Evolutionary conservation across 2,797 vertebrate genomes (phyloP), one percentile per base, ranked within the genome.

Genomic region (Pelodytes ibericus): DNA sequence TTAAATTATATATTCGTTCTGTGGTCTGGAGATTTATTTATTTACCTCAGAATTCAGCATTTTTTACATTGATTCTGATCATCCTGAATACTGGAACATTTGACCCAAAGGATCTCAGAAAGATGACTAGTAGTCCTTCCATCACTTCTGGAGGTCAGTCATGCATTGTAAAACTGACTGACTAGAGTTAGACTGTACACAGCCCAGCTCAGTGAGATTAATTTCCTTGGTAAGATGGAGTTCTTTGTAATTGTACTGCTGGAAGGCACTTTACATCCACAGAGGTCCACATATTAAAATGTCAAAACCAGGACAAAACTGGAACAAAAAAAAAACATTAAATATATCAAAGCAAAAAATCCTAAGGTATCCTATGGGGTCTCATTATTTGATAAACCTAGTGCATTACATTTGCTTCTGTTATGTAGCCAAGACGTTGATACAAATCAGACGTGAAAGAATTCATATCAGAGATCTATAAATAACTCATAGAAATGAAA

Each of bases 361-460:
- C 29, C 25, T 16, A 25, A 20, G 29, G 22, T 36, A 29, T 36
- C 33, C 33, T 25, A 25, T 63, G 60, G 18, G 33, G 30, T 63
- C 33, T 63, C 60, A 63, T 63, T 63, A 39, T 63, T 63, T 39
- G 33, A 63, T 63, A 63, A 63, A 39, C 33, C 27, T 18, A n/a
- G 10, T 33, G 16, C 16, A n/a, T n/a, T 61, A 44, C 7, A 3
- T 44, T 7, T 61, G 59, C 16, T 30, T 18, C 13, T 61, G 29
- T 30, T 61, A 13, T 61, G 29, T 61, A 61, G 59, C 59, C 33
- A 53, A 7, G 20, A 6, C 20, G 49, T 11, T 63, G 22, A 63
- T 36, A 63, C 33, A 63, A 63, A 39, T 63, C 59, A 31, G 11
- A 7, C 15, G 1, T 53, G n/a, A 20, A 53, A 22, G 7, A 53